Base-by-base conservation (phyloP, 2,888 invertebrate genomes). In the Drosophila phalerata region DNA sequence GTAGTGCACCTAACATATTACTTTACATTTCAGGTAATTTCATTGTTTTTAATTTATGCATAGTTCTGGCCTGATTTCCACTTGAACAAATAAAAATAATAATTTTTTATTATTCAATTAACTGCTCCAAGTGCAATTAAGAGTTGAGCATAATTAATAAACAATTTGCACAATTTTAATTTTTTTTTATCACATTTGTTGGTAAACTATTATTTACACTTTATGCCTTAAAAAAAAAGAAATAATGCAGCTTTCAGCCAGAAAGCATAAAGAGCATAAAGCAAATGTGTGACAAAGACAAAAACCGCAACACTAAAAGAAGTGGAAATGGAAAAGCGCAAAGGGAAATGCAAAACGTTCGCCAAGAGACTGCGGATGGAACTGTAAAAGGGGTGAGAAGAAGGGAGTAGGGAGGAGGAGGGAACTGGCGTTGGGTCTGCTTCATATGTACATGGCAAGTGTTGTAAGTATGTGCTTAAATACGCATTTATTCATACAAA, bases 401-500 rank as follows among this genome's bases (percentile, higher is more conserved):
- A 19, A 38, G 17, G 13, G 30, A 34, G 38, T 28, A 25, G 57
- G 57, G 28, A 55, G 52, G 40, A 32, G 43, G 25, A 49, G 38
- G 17, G 37, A 58, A 64, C 34, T 67, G 85, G 67, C 51, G 47
- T 49, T 64, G 68, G 63, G 63, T 56, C 64, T 74, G 75, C 56
- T 62, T 68, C 69, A 81, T 63, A 79, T 72, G 77, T 69, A 72
- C 78, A 87, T 74, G 77, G 78, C 77, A 85, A 87, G 90, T 89
- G 88, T 89, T 90, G 89, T 89, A 89, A 90, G 90, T 88, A 88
- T 84, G 88, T 81, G 90, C 81, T 90, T 89, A 88, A 90, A 90
- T 90, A 90, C 90, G 88, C 90, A 90, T 88, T 89, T 85, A 88
- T 88, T 89, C 90, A 90, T 80, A 79, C 89, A 89, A 86, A 86